Percentiles rank a stretch among this genome's conserved stretches.
Evolutionary conservation across 2,797 vertebrate genomes (phyloP).

Genomic region (Columba guinea): DNA sequence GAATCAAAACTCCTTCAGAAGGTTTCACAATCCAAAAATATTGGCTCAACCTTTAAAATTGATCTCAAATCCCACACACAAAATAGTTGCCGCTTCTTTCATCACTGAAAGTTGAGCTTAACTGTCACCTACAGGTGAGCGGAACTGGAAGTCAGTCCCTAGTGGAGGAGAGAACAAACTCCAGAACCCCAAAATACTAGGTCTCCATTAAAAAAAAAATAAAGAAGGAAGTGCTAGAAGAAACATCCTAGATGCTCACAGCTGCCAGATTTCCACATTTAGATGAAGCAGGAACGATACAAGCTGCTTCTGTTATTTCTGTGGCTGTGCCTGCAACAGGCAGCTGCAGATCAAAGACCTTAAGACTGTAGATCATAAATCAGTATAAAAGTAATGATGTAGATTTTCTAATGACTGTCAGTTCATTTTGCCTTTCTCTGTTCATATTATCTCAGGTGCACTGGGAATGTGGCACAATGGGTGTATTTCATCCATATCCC

Average conservation of each 20-base stretch:
- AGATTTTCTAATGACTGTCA: neutral
- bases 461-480: neutral
- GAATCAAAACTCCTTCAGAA: neutral
- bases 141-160: rapidly evolving
- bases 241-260: neutral
- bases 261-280: neutral
- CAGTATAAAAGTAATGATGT: neutral
- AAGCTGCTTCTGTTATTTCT: neutral
- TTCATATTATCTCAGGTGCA: neutral
- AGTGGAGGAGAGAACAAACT: neutral
- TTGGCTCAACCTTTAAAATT: neutral
- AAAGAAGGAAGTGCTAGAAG: neutral
- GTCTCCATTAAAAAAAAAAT: neutral
- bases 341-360: neutral
- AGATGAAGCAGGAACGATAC: neutral
- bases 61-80: neutral
- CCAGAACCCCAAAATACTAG: neutral
- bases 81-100: neutral
- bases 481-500: neutral
- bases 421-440: neutral
- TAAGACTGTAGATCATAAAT: neutral
- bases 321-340: neutral
- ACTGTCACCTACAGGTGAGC: neutral
- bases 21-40: neutral
- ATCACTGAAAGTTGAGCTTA: neutral